Percentiles rank a stretch among this genome's conserved stretches.
phyloP scores from a whole-genome alignment of 92 coral and sea anemone species.

The Palythoa grandis region DNA sequence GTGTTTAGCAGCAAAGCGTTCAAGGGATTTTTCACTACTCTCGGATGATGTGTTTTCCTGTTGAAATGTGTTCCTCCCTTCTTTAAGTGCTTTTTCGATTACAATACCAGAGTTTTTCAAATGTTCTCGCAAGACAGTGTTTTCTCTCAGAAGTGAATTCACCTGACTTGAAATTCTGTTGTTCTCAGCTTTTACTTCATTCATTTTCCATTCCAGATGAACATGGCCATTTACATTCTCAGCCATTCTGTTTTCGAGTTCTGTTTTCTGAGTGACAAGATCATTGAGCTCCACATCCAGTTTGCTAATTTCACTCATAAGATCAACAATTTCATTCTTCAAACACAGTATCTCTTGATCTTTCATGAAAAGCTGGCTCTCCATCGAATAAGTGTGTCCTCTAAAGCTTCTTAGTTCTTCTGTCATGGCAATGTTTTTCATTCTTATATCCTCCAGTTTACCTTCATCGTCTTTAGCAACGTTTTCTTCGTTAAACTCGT shows the following conservation, averaged over 20 bases:
- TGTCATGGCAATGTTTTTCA: constrained; percentile 54
- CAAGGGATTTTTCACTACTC: constrained; percentile 55
- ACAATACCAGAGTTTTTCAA: constrained; percentile 49
- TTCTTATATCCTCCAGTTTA: constrained; percentile 43
- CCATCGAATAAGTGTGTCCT: constrained; percentile 70
- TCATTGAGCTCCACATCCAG: constrained; percentile 71
- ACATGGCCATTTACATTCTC: constrained; percentile 48
- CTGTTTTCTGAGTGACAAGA: constrained; percentile 32
- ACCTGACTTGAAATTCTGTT: constrained; percentile 47
- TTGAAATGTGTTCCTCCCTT: constrained; percentile 45
- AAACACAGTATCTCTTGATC: constrained; percentile 80
- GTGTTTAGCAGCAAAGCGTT: constrained; percentile 31
- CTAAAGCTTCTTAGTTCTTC: constrained; percentile 60
- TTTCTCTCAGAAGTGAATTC: constrained; percentile 48
- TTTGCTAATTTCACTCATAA: constrained; percentile 82
- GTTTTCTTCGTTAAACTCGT: constrained; percentile 16
- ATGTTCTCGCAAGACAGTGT: constrained; percentile 47
- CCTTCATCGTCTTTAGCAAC: constrained; percentile 46
- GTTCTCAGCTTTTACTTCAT: constrained; percentile 56
- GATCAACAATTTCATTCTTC: constrained; percentile 83
- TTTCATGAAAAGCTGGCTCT: constrained; percentile 68
- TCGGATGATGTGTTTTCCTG: constrained; percentile 42
- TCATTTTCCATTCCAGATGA: constrained; percentile 56
- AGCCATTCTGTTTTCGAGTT: constrained; percentile 48
- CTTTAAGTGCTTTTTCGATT: constrained; percentile 55